Evolutionary conservation across 2,888 invertebrate species (phyloP), one percentile per base, ranked within the genome.

Genomic region (Cantharis lateralis): DNA sequence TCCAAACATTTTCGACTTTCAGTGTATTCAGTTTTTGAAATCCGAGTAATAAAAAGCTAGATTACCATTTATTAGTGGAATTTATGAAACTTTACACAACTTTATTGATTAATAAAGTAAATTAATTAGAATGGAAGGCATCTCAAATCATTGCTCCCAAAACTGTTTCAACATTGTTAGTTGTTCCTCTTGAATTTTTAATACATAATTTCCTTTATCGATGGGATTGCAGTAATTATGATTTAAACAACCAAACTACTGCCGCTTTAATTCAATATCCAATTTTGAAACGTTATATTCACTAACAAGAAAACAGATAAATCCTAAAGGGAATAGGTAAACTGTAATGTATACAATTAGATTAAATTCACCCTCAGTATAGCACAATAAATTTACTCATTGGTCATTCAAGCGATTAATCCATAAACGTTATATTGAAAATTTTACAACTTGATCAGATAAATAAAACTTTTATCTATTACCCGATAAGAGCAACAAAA

Each of bases 321-420:
- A 66, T 66, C 64, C 64, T 66, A 48, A 7, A 20, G 64, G 64
- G 64, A 66, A 66, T 66, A 66, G 64, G 64, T 24, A 20, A 66
- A 66, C 64, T 66, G 64, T 24, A 20, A 66, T 66, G 64, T 66
- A 66, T 66, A 66, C 64, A 66, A 66, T 66, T 66, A 20, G 64
- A 66, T 66, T 66, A 66, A 20, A 66, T 66, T 66, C 24, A 66
- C 64, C 64, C 64, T 66, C 64, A 48, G 48, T n/a, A 48, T n/a
- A n/a, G 48, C 48, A 48, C 48, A 48, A 48, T 48, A 48, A 48
- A 48, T 48, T 48, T 48, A 48, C 48, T 48, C 48, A 48, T 48
- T 48, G 48, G 48, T 48, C 48, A 48, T 48, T 48, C 48, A 48
- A 48, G 48, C 48, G 48, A 48, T 48, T 48, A 48, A 48, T 48